Evolutionary conservation across 1,140 invertebrate genomes (phyloP).

Genomic region (Caenorhabditis brenneri): DNA sequence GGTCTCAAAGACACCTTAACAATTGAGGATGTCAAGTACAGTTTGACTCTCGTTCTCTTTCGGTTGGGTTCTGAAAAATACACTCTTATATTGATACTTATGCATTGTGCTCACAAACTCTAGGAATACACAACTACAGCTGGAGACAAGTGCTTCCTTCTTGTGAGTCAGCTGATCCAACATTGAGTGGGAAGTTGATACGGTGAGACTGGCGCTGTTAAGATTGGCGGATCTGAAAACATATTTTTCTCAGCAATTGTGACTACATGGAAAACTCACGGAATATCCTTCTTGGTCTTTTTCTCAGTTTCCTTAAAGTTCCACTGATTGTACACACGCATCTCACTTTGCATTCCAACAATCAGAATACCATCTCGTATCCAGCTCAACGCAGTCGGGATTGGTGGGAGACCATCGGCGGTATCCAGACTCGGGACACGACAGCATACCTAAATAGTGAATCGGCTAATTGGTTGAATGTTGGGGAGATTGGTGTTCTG

Average conservation of each 20-base stretch:
- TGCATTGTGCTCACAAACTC: slow-evolving; percentile 28
- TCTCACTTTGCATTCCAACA: slow-evolving; percentile 98
- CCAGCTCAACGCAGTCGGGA: slow-evolving; percentile 98
- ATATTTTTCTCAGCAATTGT: background rate
- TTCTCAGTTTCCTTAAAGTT: slow-evolving; percentile 34
- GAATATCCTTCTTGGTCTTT: background rate
- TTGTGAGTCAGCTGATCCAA: slow-evolving; percentile 60
- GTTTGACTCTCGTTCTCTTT: slow-evolving; percentile 37
- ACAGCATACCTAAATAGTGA: slow-evolving; percentile 89
- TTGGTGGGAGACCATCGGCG: slow-evolving; percentile 89
- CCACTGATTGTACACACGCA: slow-evolving; percentile 91
- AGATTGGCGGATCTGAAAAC: slow-evolving; percentile 33
- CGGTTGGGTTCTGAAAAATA: background rate
- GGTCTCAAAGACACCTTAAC: slow-evolving; percentile 87
- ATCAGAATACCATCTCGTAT: slow-evolving; percentile 94
- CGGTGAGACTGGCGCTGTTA: slow-evolving; percentile 51
- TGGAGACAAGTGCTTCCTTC: slow-evolving; percentile 35
- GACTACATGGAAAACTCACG: background rate
- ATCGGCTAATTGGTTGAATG: slow-evolving; percentile 56
- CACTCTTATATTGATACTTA: background rate
- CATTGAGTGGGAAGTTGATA: slow-evolving; percentile 66
- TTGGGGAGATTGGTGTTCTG: too few relatives aligned
- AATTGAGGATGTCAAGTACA: slow-evolving; percentile 61
- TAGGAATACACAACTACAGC: slow-evolving; percentile 20
- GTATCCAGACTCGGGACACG: slow-evolving; percentile 87